These are phyloP conservation scores for Danaus chrysippus DNA, from an alignment of 2,888 invertebrate genomes.

Conservation along the genomic window DNA sequence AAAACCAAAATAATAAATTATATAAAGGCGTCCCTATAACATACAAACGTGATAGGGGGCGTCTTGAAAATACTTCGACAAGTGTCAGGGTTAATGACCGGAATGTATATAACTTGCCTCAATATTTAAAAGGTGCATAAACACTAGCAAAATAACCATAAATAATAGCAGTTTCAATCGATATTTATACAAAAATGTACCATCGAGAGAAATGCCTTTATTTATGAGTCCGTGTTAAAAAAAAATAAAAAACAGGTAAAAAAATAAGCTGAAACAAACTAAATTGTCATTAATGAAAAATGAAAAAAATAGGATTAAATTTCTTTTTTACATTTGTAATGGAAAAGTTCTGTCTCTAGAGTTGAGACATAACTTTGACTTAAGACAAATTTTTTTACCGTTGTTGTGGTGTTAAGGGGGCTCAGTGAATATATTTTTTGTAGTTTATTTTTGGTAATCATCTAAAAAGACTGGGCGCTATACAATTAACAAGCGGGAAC, in stretches of 20 bases:
- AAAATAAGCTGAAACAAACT: conserved; percentile 72
- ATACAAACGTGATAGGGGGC: conserved; percentile 44
- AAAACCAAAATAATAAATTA: conserved; percentile 40
- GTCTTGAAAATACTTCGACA: conserved; percentile 38
- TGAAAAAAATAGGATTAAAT: conserved; percentile 28
- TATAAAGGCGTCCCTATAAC: conserved; percentile 49
- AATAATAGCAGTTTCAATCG: conserved; percentile 27
- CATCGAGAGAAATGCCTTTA: conserved; percentile 21
- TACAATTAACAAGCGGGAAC: conserved; percentile 67
- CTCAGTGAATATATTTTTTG: conserved; percentile 44
- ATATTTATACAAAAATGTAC: conserved; percentile 9
- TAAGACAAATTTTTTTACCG: conserved; percentile 66
- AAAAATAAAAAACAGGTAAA: conserved; percentile 49
- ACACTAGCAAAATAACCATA: conserved; percentile 35
- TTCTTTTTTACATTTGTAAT: conserved; percentile 18
- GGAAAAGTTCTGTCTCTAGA: conserved; percentile 22
- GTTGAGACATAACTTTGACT: conserved; percentile 47
- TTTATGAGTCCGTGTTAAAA: conserved; percentile 43
- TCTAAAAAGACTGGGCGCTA: conserved; percentile 39
- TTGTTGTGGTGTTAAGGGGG: conserved; percentile 56
- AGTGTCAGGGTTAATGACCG: neutral
- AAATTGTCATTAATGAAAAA: conserved; percentile 39
- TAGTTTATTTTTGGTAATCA: neutral
- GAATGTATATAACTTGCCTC: conserved; percentile 28
- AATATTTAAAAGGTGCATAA: conserved; percentile 36